Evolutionary conservation across 2,113 vertebrate genomes (phyloP), one percentile per base, ranked within the genome.

Genomic region (Rhinopithecus roxellana): DNA sequence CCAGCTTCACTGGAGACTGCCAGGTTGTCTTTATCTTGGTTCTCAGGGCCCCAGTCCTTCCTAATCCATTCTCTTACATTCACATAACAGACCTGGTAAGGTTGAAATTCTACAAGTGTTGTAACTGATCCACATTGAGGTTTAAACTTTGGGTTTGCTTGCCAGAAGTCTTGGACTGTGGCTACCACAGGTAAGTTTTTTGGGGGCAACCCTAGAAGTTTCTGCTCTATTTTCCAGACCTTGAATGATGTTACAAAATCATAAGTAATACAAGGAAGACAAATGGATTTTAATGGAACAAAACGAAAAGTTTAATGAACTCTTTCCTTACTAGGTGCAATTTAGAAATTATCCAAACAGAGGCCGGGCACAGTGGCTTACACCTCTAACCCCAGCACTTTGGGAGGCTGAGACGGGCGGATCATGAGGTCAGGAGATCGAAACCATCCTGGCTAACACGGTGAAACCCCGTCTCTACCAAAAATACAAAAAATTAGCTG

Each of bases 351-450:
- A 86, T 30, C 48, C 50, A 45, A 38, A 20, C 18, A 7, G n/a
- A 43, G 48, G 48, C 48, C 12, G 12, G 48, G 12, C 3, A 0
- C 48, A 13, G 12, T 50, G 48, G 48, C 48, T 50, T 3, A 50
- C 48, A 0, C 48, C 3, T 50, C 48, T 50, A 50, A 50, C 12
- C 48, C 48, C 48, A 50, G 48, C 48, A 50, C 48, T 50, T 50
- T 50, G 48, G 48, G 48, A 48, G 2, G 11, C 12, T 3, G 48
- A 48, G 11, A 48, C 2, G 11, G 48, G 12, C 0, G 0, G 48
- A 48, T 48, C 48, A 3, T 0, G 11, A 48, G 12, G 48, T 48
- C 48, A 48, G 48, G 48, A 48, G 48, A 48, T 48, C 2, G 12
- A 48, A 13, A 48, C 48, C 48, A 48, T 48, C 48, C 48, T 48